Conservation (phyloP, 2,888 invertebrate species). For the Drosophila leonis region DNA sequence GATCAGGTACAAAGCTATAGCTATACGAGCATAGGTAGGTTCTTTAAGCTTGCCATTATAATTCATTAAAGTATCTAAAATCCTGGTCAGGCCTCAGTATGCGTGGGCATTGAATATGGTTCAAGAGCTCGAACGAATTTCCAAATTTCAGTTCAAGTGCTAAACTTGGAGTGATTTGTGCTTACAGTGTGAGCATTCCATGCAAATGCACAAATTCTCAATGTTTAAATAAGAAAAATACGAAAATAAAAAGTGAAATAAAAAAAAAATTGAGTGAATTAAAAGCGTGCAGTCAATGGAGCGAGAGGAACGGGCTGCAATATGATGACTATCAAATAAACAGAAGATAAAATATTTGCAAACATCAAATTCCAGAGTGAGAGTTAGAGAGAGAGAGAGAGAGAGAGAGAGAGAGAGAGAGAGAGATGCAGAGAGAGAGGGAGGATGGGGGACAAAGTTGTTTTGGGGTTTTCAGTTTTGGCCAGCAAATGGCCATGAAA, state of each 20-base stretch:
- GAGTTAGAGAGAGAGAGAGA: neutral
- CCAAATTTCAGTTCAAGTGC: neutral
- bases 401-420: neutral
- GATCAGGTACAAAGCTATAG: neutral
- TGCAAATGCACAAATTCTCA: conserved; percentile 10
- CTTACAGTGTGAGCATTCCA: neutral
- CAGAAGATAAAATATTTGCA: conserved; percentile 48
- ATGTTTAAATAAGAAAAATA: conserved; percentile 10
- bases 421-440: neutral
- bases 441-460: neutral
- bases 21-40: no score
- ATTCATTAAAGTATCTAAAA: neutral
- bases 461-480: conserved; percentile 42
- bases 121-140: neutral
- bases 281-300: conserved; percentile 40
- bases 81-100: neutral
- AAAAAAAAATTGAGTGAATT: conserved; percentile 5
- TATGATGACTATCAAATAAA: conserved; percentile 36
- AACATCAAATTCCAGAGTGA: conserved; percentile 1
- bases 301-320: conserved; percentile 19
- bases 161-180: neutral
- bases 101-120: neutral
- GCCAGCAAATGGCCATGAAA: conserved; percentile 67
- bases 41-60: no score
- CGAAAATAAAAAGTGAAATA: neutral